phyloP scores from a whole-genome alignment of 2,113 vertebrate species.

The Odobenus rosmarus region DNA sequence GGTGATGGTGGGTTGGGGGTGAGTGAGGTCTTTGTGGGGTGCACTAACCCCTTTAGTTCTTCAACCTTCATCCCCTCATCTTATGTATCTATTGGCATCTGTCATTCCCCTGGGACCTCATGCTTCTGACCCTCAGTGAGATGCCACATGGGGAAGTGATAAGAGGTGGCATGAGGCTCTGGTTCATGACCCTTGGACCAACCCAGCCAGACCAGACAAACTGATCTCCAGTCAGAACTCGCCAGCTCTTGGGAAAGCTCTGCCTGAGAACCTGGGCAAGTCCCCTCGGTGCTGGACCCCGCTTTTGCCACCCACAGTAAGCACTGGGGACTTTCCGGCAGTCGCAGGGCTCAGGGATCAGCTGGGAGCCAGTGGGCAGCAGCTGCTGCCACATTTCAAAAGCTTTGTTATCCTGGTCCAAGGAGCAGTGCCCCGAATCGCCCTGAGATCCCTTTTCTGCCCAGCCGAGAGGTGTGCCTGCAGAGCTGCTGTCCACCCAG shows the following conservation, averaged over 20 bases:
- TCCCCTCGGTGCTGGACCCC: background rate
- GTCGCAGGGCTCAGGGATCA: background rate
- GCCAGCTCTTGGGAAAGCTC: background rate
- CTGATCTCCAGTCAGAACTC: background rate
- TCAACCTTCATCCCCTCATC: background rate
- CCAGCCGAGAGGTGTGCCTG: background rate
- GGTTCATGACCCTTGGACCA: background rate
- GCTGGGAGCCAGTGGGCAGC: background rate
- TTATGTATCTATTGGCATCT: background rate
- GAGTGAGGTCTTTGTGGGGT: background rate
- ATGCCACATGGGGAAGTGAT: background rate
- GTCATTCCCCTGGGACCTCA: background rate
- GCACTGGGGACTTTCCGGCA: background rate
- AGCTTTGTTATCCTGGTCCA: background rate
- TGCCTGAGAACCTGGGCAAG: background rate
- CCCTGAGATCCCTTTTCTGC: background rate
- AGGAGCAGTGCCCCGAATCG: background rate
- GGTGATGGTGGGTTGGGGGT: background rate
- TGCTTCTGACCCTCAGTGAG: background rate
- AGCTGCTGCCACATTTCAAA: constrained; percentile 52
- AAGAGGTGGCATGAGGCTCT: background rate
- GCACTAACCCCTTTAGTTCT: background rate
- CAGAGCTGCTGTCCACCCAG: background rate
- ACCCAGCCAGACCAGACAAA: background rate
- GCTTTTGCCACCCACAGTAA: background rate